phyloP scores from a whole-genome alignment of 2,113 vertebrate species.

The Scatophagus argus region DNA sequence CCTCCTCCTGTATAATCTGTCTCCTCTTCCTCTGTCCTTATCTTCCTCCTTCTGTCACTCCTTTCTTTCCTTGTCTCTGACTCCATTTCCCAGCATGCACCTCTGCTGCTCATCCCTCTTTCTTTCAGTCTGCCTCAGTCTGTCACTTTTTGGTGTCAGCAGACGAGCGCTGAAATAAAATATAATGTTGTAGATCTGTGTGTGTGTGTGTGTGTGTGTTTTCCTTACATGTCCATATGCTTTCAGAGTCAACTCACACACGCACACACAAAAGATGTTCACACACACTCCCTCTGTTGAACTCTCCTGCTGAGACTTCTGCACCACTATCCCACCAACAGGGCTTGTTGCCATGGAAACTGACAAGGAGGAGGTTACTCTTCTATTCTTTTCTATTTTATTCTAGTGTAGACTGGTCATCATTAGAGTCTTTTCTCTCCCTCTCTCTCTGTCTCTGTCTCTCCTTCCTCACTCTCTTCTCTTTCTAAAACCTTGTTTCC shows the following conservation, averaged over 20 bases:
- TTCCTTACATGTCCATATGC: constrained; percentile 16
- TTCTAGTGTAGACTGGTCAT: constrained; percentile 52
- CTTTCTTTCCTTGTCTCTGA: neutral
- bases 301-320: constrained; percentile 73
- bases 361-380: constrained; percentile 58
- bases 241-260: constrained; percentile 37
- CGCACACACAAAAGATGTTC: constrained; percentile 68
- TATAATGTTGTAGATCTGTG: too few relatives aligned
- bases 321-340: constrained; percentile 67
- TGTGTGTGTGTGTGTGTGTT: constrained; percentile 14
- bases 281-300: constrained; percentile 71
- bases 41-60: neutral
- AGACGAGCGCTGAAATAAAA: constrained; percentile 15
- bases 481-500: neutral
- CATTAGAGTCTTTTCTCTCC: constrained; percentile 22
- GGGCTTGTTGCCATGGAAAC: constrained; percentile 78
- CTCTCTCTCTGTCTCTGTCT: neutral
- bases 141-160: neutral
- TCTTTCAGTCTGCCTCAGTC: neutral
- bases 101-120: constrained; percentile 5
- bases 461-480: constrained; percentile 18
- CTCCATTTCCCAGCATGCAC: constrained; percentile 42
- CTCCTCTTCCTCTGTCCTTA: neutral
- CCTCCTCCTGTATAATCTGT: neutral
- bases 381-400: constrained; percentile 61